Base-by-base conservation (phyloP, 1,140 invertebrate genomes). In the Penaeus vannamei region DNA sequence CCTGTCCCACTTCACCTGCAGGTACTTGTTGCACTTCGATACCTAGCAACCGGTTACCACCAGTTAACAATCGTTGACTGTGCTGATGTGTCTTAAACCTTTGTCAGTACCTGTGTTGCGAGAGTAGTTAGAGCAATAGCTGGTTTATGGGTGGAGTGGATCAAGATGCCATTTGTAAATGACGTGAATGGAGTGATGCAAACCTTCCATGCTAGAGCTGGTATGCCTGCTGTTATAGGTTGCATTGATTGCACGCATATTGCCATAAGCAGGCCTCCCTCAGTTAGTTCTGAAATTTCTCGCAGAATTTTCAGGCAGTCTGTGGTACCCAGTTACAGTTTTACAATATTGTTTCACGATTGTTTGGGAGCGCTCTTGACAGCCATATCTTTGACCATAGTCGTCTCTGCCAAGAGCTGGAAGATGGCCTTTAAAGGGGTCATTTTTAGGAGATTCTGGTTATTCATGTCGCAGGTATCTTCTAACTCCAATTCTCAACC, bases 1-100 rank as follows among this genome's bases (percentile, higher is more conserved):
- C 85, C 85, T 14, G 69, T 86, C 10, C 72, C 85, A 26, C 85
- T 46, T 22, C 69, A 86, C 53, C n/a, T 86, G 5, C 69, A 86
- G 79, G 62, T 66, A 36, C 36, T 36, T 36, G 36, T n/a, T n/a
- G n/a, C 36, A 36, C 36, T 36, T 36, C 36, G 36, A 36, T 36
- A 36, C 36, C 36, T 36, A 36, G 36, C 36, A 36, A 36, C 36
- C 36, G 36, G 2, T 36, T 2, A 36, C 36, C 36, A 36, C 36
- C 36, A 36, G 36, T 36, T 36, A 36, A 36, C 36, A 36, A 36
- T 36, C 5, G 36, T 5, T 36, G 36, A 5, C 36, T 36, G 36
- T 36, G 36, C 36, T 36, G 36, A 36, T 36, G 36, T 36, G 36
- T 36, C 36, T 5, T 5, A 36, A 5, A 36, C 36, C 5, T 36